A percentile compares a stretch with the other conserved stretches of the same genome.
Evolutionary conservation across 1,140 invertebrate genomes (phyloP).

Genomic region (Ceratoteleas bidentatus): DNA sequence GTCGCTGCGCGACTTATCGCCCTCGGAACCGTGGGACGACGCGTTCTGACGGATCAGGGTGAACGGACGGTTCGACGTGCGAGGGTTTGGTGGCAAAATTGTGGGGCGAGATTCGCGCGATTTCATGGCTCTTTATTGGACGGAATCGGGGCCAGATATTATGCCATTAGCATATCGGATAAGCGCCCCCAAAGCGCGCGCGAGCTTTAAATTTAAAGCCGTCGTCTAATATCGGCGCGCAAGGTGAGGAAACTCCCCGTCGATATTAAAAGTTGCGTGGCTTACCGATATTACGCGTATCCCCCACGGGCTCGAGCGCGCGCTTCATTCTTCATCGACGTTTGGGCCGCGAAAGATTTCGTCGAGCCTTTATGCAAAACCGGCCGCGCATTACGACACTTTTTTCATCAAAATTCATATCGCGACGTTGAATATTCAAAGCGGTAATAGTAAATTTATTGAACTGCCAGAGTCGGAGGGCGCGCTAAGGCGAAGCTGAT

Average conservation of each 20-base stretch:
- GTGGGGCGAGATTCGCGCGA: constrained; percentile 49
- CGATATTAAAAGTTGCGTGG: constrained; percentile 80
- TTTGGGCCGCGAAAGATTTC: constrained; percentile 62
- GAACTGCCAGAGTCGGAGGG: not conserved
- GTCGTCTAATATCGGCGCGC: constrained; percentile 72
- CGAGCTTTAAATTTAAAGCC: constrained; percentile 76
- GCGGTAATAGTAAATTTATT: constrained; percentile 18
- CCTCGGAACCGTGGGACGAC: no score
- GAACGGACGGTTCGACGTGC: constrained; percentile 25
- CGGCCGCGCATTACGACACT: constrained; percentile 11
- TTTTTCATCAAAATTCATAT: constrained; percentile 34
- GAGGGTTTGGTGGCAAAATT: constrained; percentile 42
- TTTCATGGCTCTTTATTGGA: constrained; percentile 56
- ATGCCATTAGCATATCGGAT: constrained; percentile 77
- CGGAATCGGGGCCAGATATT: constrained; percentile 69
- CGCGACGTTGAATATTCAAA: constrained; percentile 5
- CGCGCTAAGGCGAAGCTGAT: constrained; percentile 17
- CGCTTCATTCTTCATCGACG: constrained; percentile 49
- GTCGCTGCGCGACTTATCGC: constrained; percentile 27
- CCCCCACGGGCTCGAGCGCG: constrained; percentile 21
- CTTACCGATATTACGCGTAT: constrained; percentile 72
- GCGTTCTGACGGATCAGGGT: constrained; percentile 9
- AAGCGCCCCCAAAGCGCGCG: constrained; percentile 68
- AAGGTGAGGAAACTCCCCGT: constrained; percentile 79
- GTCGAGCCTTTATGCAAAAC: constrained; percentile 43